Base-by-base conservation (phyloP, 2,888 invertebrate genomes). In the Campopleginae sp. region DNA sequence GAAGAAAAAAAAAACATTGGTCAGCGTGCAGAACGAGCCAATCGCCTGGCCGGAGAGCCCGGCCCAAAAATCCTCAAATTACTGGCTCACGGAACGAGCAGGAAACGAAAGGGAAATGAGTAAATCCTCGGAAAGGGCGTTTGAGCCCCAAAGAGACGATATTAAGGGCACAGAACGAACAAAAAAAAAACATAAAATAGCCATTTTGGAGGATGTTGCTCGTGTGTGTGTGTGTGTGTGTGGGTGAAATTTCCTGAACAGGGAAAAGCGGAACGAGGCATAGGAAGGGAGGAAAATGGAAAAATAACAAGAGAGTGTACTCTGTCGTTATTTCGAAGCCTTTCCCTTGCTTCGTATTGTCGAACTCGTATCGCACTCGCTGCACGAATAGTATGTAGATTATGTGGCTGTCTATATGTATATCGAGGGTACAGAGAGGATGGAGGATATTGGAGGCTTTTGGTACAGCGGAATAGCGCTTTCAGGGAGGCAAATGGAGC, bases 401-500 rank as follows among this genome's bases (percentile, higher is more conserved):
- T 63, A 48, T 74, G 61, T 19, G 38, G 78, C 70, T 42, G 51
- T 61, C 38, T 72, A 70, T 38, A 51, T 71, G 44, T 71, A 72
- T 78, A 75, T 54, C n/a, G 75, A 63, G 61, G 54, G 68, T 42
- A 38, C 38, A 38, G 7, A 38, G 38, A 38, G 38, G 38, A 38
- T 38, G 38, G 38, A 38, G 80, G 66, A 79, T 82, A 84, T 86
- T 76, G 86, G 82, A 83, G 76, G 86, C 87, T 87, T 86, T 86
- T 81, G 87, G 80, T 44, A 71, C 78, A 75, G 23, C 63, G 79
- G 71, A 76, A 82, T 82, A 63, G 44, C 82, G 85, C 85, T 85
- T 85, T 85, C 82, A 85, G 54, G 61, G 82, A 76, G 76, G 79
- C 85, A 85, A 85, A 82, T 85, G 85, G 82, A 85, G 85, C 85